These are phyloP conservation scores for Amblyjoppa fuscipennis DNA, from an alignment of 2,888 invertebrate genomes.

Conservation along the genomic window DNA sequence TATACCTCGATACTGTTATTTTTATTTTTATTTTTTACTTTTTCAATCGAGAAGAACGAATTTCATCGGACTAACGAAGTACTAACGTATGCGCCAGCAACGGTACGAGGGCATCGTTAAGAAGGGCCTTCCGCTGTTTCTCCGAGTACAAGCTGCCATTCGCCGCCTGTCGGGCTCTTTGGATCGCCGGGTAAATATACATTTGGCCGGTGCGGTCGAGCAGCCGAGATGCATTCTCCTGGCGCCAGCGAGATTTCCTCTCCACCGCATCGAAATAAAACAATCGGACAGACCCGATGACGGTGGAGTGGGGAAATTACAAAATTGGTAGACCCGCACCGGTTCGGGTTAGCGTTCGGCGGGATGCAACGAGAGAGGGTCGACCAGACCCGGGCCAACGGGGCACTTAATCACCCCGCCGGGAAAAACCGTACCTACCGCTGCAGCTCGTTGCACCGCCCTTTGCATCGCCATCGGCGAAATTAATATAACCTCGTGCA, in stretches of 20 bases:
- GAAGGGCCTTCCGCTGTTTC: not conserved
- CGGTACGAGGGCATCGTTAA: constrained; percentile 36
- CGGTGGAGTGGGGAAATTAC: constrained; percentile 26
- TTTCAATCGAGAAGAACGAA: constrained; percentile 45
- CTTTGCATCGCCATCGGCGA: constrained; percentile 72
- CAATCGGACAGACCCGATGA: not conserved
- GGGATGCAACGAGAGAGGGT: constrained; percentile 29
- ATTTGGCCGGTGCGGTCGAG: constrained; percentile 31
- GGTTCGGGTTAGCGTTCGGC: not conserved
- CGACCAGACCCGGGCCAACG: constrained; percentile 38
- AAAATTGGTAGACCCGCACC: not conserved
- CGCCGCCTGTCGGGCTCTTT: constrained; percentile 23
- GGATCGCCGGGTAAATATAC: constrained; percentile 32
- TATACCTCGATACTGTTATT: constrained; percentile 20
- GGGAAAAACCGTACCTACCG: constrained; percentile 38
- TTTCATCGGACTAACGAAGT: constrained; percentile 29
- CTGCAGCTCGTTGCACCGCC: constrained; percentile 47
- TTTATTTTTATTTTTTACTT: constrained; percentile 22
- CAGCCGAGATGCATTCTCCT: not conserved
- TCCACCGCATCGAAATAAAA: constrained; percentile 1
- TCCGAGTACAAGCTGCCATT: not conserved
- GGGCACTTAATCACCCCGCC: constrained; percentile 56
- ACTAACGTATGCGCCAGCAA: not conserved
- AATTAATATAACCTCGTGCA: constrained; percentile 77
- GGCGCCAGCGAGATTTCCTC: constrained; percentile 14